Percentiles rank a stretch among this genome's conserved stretches.
These are phyloP conservation scores for Sycophila texana DNA, from an alignment of 2,888 invertebrate genomes.

Conservation along the genomic window DNA sequence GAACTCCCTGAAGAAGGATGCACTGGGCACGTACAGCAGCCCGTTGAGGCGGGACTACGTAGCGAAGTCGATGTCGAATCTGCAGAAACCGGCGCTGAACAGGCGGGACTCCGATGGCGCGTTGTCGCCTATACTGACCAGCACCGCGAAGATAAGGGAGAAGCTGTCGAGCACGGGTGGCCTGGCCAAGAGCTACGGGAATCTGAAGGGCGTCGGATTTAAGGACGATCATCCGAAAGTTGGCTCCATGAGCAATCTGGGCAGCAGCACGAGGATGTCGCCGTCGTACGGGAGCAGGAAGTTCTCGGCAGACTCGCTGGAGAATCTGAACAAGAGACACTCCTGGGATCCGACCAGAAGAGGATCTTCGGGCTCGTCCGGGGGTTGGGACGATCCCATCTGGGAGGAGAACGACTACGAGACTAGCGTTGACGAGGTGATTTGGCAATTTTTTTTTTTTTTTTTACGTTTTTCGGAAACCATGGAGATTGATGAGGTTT, in stretches of 20 bases:
- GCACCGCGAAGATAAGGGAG: conserved; percentile 67
- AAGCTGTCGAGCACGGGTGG: conserved; percentile 71
- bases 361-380: conserved; percentile 80
- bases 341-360: conserved; percentile 84
- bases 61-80: conserved; percentile 72
- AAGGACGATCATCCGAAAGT: conserved; percentile 67
- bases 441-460: conserved; percentile 3
- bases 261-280: conserved; percentile 76
- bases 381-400: conserved; percentile 79
- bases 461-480: neutral
- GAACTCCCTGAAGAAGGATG: conserved; percentile 71
- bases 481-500: neutral
- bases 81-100: conserved; percentile 58
- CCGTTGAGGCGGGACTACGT: conserved; percentile 72
- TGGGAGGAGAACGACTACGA: conserved; percentile 77
- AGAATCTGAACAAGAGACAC: conserved; percentile 79
- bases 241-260: conserved; percentile 65
- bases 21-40: conserved; percentile 64
- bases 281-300: conserved; percentile 73
- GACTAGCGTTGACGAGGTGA: conserved; percentile 55
- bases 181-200: conserved; percentile 67
- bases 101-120: conserved; percentile 26
- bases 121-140: conserved; percentile 32
- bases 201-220: conserved; percentile 68
- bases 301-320: conserved; percentile 84